These are phyloP conservation scores for Enteromius fasciolatus DNA, from an alignment of 2,797 vertebrate species.

Conservation along the genomic window DNA sequence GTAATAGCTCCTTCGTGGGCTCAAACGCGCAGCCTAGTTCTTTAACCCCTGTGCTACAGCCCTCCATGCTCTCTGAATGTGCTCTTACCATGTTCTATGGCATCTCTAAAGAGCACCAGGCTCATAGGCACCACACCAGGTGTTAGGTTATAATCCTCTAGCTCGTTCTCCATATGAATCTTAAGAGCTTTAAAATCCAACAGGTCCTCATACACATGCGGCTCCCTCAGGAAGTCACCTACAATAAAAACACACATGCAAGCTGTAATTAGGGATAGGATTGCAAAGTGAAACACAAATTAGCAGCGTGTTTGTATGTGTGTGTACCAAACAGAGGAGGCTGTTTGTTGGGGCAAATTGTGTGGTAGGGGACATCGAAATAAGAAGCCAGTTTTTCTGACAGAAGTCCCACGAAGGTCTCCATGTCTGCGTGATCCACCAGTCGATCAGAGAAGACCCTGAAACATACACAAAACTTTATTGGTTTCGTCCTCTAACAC, in stretches of 20 bases:
- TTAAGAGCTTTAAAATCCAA: conserved; percentile 79
- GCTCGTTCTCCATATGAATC: conserved; percentile 81
- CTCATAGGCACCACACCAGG: conserved; percentile 81
- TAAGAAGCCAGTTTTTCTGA: conserved; percentile 81
- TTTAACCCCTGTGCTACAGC: not conserved
- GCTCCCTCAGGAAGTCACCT: conserved; percentile 86
- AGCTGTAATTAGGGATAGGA: not conserved
- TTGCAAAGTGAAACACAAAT: not conserved
- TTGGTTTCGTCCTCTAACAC: conserved; percentile 8
- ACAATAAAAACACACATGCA: conserved; percentile 35
- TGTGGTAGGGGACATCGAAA: conserved; percentile 85
- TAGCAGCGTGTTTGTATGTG: not conserved
- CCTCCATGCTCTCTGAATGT: not conserved
- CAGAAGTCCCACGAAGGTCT: conserved; percentile 79
- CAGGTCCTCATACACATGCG: conserved; percentile 85
- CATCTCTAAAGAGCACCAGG: conserved; percentile 87
- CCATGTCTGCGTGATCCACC: conserved; percentile 79
- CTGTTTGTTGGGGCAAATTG: conserved; percentile 85
- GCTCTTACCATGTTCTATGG: conserved; percentile 84
- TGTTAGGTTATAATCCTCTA: conserved; percentile 82
- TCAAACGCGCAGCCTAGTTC: not conserved
- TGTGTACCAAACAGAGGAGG: conserved; percentile 85
- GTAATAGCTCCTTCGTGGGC: not conserved
- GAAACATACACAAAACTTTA: conserved; percentile 47
- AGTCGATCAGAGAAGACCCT: conserved; percentile 92